Evolutionary conservation across 2,888 invertebrate species (phyloP).

Genomic region (Horisme vitalbata): DNA sequence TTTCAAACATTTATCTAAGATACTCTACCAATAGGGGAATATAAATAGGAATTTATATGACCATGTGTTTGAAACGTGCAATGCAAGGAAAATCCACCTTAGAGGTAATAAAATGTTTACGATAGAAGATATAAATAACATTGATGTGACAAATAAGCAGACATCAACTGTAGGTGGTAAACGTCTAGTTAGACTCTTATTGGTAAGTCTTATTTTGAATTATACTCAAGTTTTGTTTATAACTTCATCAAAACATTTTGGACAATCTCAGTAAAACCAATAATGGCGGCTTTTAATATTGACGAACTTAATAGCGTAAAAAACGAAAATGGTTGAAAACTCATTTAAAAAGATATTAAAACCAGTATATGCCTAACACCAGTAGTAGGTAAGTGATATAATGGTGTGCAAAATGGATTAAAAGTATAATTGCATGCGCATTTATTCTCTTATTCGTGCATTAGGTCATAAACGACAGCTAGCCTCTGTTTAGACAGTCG

Average conservation of each 20-base stretch:
- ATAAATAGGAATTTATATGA: slow-evolving; percentile 47
- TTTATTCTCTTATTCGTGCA: slow-evolving; percentile 57
- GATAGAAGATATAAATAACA: slow-evolving; percentile 64
- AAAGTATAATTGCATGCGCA: slow-evolving; percentile 46
- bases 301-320: neutral
- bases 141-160: slow-evolving; percentile 57
- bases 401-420: slow-evolving; percentile 48
- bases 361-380: neutral
- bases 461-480: slow-evolving; percentile 70
- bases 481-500: slow-evolving; percentile 79
- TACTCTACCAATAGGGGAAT: slow-evolving; percentile 28
- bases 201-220: slow-evolving; percentile 28
- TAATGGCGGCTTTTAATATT: neutral
- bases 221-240: slow-evolving; percentile 10
- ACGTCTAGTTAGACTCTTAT: slow-evolving; percentile 33
- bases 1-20: slow-evolving; percentile 10
- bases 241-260: neutral
- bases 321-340: neutral
- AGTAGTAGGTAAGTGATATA: slow-evolving; percentile 16
- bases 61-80: slow-evolving; percentile 48
- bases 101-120: slow-evolving; percentile 64
- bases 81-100: slow-evolving; percentile 48
- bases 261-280: neutral
- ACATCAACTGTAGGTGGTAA: slow-evolving; percentile 44
- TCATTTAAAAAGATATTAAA: neutral